Conservation (phyloP, 2,797 vertebrate genomes). For the Cuniculus paca region DNA sequence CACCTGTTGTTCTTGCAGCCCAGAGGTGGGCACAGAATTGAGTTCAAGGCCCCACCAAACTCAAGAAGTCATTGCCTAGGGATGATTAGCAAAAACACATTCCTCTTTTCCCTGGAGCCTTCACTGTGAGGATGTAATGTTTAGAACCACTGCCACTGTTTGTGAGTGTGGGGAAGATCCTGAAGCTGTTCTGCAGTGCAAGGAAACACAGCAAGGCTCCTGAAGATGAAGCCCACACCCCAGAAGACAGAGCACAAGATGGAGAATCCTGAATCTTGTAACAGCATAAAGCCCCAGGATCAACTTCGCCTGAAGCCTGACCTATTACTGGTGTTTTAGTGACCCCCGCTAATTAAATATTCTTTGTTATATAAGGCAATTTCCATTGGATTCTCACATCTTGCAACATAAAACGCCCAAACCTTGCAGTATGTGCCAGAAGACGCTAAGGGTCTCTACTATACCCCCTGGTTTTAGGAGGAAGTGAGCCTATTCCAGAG, state of each 20-base stretch:
- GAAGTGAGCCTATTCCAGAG: conserved; percentile 65
- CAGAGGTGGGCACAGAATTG: neutral
- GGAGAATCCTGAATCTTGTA: neutral
- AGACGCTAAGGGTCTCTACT: conserved; percentile 4
- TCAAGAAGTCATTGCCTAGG: neutral
- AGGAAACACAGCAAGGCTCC: neutral
- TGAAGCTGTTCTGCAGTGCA: neutral
- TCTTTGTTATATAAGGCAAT: conserved; percentile 3
- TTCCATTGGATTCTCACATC: neutral
- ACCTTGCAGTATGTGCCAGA: neutral
- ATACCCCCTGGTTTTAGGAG: conserved; percentile 53
- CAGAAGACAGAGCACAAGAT: neutral
- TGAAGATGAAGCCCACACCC: neutral
- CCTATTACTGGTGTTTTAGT: neutral
- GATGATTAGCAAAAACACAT: neutral
- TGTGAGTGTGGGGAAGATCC: neutral
- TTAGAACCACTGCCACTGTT: neutral
- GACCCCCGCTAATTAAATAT: neutral
- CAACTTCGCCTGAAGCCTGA: conserved; percentile 26
- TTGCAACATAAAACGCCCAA: neutral
- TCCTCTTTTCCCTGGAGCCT: neutral
- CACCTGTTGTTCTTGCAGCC: neutral
- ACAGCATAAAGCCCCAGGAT: neutral
- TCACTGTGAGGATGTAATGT: neutral
- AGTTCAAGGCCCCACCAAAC: neutral